phyloP scores from a whole-genome alignment of 2,888 invertebrate species.

The Chalcis sispes region DNA sequence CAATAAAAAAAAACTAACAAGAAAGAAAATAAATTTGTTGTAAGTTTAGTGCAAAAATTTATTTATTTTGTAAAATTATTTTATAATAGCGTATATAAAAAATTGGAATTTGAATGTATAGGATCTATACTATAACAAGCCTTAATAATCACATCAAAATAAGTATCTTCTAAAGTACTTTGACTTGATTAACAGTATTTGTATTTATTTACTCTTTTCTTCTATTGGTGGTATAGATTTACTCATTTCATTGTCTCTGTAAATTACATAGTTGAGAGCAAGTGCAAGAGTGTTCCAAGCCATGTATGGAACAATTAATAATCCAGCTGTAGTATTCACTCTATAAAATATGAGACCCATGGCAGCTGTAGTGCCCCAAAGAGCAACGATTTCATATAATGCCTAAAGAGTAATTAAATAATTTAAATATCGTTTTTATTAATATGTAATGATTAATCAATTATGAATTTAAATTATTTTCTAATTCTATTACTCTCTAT shows the following conservation, averaged over 20 bases:
- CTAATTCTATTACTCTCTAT: background rate
- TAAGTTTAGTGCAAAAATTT: constrained; percentile 57
- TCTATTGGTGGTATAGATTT: constrained; percentile 65
- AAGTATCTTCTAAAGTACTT: constrained; percentile 44
- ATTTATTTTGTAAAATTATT: constrained; percentile 49
- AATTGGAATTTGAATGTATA: constrained; percentile 11
- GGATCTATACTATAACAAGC: constrained; percentile 36
- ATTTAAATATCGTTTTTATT: background rate
- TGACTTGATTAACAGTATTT: constrained; percentile 20
- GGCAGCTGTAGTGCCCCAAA: constrained; percentile 80
- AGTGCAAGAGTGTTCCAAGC: constrained; percentile 85
- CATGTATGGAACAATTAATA: constrained; percentile 85
- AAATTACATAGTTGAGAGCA: constrained; percentile 82
- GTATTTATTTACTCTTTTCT: constrained; percentile 62
- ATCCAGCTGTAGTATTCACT: constrained; percentile 82
- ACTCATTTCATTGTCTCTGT: constrained; percentile 78
- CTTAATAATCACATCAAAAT: constrained; percentile 53
- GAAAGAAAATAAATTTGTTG: constrained; percentile 23
- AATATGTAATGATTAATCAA: background rate
- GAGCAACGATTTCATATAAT: constrained; percentile 79
- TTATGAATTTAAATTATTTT: background rate
- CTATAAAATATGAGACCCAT: constrained; percentile 80
- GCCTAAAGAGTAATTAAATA: constrained; percentile 78
- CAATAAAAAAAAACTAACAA: constrained; percentile 26
- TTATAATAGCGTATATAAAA: constrained; percentile 43